Evolutionary conservation across 2,888 invertebrate species (phyloP), one percentile per base, ranked within the genome.

Genomic region (Drosophila algonquin): DNA sequence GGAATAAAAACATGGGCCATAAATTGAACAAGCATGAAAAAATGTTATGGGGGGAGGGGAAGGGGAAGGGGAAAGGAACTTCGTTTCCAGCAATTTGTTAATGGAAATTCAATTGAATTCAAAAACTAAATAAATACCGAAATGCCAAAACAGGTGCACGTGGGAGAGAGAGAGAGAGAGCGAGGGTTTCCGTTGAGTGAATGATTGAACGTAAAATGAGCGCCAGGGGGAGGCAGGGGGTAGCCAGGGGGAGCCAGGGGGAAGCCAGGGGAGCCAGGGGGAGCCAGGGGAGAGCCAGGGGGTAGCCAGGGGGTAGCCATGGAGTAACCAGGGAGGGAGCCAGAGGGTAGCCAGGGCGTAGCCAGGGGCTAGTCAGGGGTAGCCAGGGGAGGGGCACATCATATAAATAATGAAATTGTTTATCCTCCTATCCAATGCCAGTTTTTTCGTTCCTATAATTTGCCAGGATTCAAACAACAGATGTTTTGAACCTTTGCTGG

Each of bases 51-150:
- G 24, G 10, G 53, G 56, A 32, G 35, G 14, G 7, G 14, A 2
- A 50, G 35, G 14, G 7, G 14, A 2, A 50, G 57, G 24, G 24
- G 6, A 6, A 6, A 6, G 6, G 27, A 27, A 57, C 30, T 62
- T 45, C 14, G 53, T 44, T 35, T 58, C 24, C 9, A 24, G 61
- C 84, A 86, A 87, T 85, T 85, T 86, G 83, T 82, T 87, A 85
- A 85, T 85, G 83, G 83, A 87, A 87, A 79, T 82, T 85, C 75
- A 87, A 87, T 87, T 78, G 76, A 78, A 81, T 73, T 78, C 64
- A 63, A 78, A 83, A 78, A 87, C 81, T 86, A 73, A 81, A 77
- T 77, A 81, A 80, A 86, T 72, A 86, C 59, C 44, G 63, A 58
- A 57, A 59, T 63, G 55, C 54, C 40, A 14, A 14, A 40, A 50